Conservation (phyloP, 1,140 invertebrate species). For the Danaus melanippus region DNA sequence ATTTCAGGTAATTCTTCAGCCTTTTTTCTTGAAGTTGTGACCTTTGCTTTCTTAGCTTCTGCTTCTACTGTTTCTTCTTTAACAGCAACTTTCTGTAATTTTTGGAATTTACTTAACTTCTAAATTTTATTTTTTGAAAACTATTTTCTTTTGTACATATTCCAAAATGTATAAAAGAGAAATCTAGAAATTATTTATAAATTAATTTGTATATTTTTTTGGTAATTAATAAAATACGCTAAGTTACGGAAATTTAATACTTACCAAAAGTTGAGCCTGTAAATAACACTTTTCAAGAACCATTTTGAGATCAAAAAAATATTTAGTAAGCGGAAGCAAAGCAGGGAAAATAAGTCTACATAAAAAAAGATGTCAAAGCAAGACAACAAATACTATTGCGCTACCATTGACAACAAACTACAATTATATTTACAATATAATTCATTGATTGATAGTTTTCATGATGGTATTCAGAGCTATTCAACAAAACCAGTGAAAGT, state of each 20-base stretch:
- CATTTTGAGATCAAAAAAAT: slow-evolving; percentile 9
- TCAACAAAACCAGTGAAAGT: slow-evolving; percentile 21
- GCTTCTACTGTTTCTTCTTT: slow-evolving; percentile 59
- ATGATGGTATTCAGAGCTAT: slow-evolving; percentile 12
- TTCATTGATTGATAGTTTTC: too few relatives aligned
- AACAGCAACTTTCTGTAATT: slow-evolving; percentile 60
- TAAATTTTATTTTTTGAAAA: too few relatives aligned
- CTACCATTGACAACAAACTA: slow-evolving; percentile 1
- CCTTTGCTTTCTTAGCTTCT: slow-evolving; percentile 61
- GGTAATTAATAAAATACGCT: too few relatives aligned
- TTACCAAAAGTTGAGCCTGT: too few relatives aligned
- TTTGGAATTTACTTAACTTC: too few relatives aligned
- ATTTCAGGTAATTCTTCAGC: slow-evolving; percentile 83
- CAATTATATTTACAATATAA: slow-evolving; percentile 6
- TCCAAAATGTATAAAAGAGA: too few relatives aligned
- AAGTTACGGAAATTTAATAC: too few relatives aligned
- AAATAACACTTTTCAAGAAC: slow-evolving; percentile 5
- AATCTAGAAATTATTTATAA: too few relatives aligned
- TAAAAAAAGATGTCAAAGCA: slow-evolving; percentile 15
- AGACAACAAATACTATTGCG: background rate
- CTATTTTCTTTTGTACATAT: too few relatives aligned
- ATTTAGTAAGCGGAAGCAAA: slow-evolving; percentile 36
- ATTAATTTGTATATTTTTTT: too few relatives aligned
- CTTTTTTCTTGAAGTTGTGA: slow-evolving; percentile 57
- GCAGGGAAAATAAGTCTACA: slow-evolving; percentile 38